Base-by-base conservation (phyloP, 2,888 invertebrate species). In the Cecidostiba fungosa region DNA sequence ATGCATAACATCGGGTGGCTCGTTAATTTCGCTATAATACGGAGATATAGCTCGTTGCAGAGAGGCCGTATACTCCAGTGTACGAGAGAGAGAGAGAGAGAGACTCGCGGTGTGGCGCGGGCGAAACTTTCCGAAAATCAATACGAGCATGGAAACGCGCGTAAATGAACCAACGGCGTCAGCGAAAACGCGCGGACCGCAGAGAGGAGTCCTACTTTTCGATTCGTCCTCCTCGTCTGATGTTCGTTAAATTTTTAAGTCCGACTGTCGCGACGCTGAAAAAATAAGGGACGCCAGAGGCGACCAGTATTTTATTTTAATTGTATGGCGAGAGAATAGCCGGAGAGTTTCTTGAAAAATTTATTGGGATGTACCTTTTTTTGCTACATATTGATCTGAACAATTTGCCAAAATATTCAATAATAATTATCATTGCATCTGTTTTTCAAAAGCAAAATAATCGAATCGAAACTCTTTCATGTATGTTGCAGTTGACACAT, bases 91-190 rank as follows among this genome's bases (percentile, higher is more conserved):
- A 16, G 77, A 29, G 43, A 72, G 83, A 85, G 82, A 73, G 84
- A 80, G 77, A 85, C 86, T 86, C 72, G 78, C 78, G 77, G 70
- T 32, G 72, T 59, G 77, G 69, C 70, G 43, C 39, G 84, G 85
- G 85, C 87, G 87, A 88, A 88, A 87, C 88, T 88, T 88, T 84
- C 88, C 88, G 87, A 83, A 86, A 88, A 87, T 87, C 87, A 88
- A 87, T 87, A 88, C 87, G 88, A 82, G 87, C 86, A 88, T 87
- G 87, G 88, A 88, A 87, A 87, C 87, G 87, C 85, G 87, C 85
- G 87, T 84, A 87, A 87, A 87, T 85, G 85, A 87, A 86, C 43
- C 47, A 23, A 4, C 54, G 26, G 23, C 70, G 72, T 26, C 59
- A 78, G 59, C 59, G 36, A 77, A 16, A 69, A 19, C 77, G 23